These are phyloP conservation scores for Nomada lathburiana DNA, from an alignment of 2,888 invertebrate species.

Conservation along the genomic window DNA sequence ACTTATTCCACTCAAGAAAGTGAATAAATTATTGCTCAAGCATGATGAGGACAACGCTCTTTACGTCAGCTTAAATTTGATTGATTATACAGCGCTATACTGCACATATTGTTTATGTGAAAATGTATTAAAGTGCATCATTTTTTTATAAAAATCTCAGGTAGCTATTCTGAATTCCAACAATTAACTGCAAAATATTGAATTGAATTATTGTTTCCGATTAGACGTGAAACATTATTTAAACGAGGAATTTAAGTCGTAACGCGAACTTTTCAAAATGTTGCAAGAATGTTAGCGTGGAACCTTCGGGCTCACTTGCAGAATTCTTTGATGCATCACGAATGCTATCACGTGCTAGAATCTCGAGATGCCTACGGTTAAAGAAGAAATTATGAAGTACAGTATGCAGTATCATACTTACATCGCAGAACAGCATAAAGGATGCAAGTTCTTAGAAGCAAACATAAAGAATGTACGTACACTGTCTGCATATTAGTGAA, in stretches of 20 bases:
- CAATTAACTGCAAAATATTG: too few relatives aligned
- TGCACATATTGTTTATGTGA: too few relatives aligned
- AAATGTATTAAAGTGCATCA: too few relatives aligned
- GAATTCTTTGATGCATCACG: slow-evolving; percentile 6
- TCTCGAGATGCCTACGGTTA: slow-evolving; percentile 9
- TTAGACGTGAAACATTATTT: neutral
- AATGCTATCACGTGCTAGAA: slow-evolving; percentile 15
- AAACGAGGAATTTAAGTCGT: neutral
- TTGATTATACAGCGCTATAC: too few relatives aligned
- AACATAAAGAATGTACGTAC: neutral
- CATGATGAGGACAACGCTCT: neutral
- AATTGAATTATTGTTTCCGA: too few relatives aligned
- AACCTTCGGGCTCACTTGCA: neutral
- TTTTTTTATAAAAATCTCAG: too few relatives aligned
- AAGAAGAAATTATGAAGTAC: slow-evolving; percentile 21
- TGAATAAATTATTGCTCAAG: slow-evolving; percentile 15
- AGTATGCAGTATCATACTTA: neutral
- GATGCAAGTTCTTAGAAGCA: neutral
- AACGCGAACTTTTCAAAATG: neutral
- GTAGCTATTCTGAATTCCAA: too few relatives aligned
- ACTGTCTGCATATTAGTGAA: neutral
- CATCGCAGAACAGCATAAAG: neutral
- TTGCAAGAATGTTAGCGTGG: neutral
- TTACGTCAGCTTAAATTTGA: too few relatives aligned
- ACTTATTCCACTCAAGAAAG: too few relatives aligned